A percentile compares a stretch with the other conserved stretches of the same genome.
phyloP scores from a whole-genome alignment of 2,797 vertebrate genomes.

The Melopsittacus undulatus region DNA sequence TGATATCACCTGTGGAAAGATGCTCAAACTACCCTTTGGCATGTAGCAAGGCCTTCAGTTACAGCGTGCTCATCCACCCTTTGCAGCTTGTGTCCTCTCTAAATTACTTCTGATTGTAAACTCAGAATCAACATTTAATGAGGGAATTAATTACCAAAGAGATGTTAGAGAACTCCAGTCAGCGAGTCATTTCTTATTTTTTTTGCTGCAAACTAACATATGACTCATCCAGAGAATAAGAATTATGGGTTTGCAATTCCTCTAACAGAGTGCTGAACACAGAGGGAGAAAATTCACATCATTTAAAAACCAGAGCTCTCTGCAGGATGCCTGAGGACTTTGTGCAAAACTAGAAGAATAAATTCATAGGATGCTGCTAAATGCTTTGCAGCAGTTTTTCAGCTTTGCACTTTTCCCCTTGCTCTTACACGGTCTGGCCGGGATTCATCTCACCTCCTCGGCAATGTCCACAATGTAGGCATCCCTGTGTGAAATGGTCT shows the following conservation, averaged over 20 bases:
- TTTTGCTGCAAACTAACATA: background rate
- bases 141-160: slow-evolving; percentile 45
- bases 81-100: slow-evolving; percentile 7
- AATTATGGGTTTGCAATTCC: background rate
- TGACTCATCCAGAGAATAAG: background rate
- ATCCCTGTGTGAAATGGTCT: background rate
- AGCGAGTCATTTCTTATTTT: background rate
- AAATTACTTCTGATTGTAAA: slow-evolving; percentile 34
- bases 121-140: slow-evolving; percentile 25
- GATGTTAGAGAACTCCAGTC: background rate
- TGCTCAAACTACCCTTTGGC: background rate
- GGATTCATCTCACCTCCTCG: background rate
- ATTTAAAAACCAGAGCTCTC: slow-evolving; percentile 26
- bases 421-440: background rate
- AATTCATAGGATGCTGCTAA: background rate
- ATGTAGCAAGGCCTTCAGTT: slow-evolving; percentile 1
- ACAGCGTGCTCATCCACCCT: background rate
- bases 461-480: background rate
- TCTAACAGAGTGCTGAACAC: background rate
- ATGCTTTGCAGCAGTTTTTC: background rate
- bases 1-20: slow-evolving; percentile 2
- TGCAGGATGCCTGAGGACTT: slow-evolving; percentile 23
- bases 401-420: background rate
- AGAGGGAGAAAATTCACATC: slow-evolving; percentile 23
- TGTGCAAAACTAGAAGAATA: background rate